Evolutionary conservation across 2,888 invertebrate species (phyloP).

Genomic region (Hetaerina titia): DNA sequence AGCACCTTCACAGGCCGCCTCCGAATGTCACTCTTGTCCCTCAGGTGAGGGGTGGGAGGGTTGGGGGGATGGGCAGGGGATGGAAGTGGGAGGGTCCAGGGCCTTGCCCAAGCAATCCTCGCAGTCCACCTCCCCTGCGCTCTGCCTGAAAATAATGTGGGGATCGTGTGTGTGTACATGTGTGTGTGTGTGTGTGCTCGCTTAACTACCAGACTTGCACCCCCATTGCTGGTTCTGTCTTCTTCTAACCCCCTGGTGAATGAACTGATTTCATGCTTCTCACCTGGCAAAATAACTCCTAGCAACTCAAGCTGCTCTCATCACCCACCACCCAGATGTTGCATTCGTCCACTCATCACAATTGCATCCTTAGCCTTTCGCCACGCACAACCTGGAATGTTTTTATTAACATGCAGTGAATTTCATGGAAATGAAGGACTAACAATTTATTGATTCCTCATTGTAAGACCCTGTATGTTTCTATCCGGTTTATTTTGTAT

Average conservation of each 20-base stretch:
- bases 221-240: neutral
- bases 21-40: constrained; percentile 84
- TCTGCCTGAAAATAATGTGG: neutral
- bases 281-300: neutral
- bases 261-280: neutral
- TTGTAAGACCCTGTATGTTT: neutral
- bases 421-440: neutral
- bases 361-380: neutral
- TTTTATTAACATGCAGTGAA: neutral
- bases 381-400: constrained; percentile 1
- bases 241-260: neutral
- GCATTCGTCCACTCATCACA: neutral
- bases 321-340: neutral
- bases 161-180: neutral
- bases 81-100: constrained; percentile 72
- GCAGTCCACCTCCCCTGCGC: neutral
- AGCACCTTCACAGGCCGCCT: constrained; percentile 77
- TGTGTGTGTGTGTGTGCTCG: neutral
- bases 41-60: constrained; percentile 78
- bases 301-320: neutral
- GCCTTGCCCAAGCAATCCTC: neutral
- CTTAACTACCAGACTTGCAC: neutral
- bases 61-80: neutral
- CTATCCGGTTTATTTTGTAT: neutral
- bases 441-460: neutral